Conservation (phyloP, 92 coral and sea anemone genomes). For the Porites rus region DNA sequence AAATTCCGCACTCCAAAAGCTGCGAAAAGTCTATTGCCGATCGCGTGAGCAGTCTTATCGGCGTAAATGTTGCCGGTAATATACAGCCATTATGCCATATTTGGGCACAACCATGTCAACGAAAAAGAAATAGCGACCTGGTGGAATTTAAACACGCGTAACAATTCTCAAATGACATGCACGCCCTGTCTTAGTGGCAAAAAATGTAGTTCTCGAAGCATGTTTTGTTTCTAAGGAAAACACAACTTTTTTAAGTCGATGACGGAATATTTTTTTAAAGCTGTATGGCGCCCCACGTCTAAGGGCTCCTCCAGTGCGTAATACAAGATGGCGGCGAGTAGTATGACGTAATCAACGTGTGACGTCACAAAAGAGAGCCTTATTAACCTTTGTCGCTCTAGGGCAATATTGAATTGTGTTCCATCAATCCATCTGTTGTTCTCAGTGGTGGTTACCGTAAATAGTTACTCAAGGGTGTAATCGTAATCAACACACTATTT, state of each 20-base stretch:
- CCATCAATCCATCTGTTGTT: constrained; percentile 43
- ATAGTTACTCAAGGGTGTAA: constrained; percentile 62
- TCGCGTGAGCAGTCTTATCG: constrained; percentile 21
- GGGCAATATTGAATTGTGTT: constrained; percentile 38
- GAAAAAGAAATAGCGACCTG: not conserved
- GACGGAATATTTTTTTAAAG: constrained; percentile 25
- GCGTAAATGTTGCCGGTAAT: not conserved
- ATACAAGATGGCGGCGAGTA: constrained; percentile 50
- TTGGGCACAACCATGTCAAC: not conserved
- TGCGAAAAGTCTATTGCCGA: not conserved
- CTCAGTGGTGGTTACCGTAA: constrained; percentile 60
- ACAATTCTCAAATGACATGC: not conserved
- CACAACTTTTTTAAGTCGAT: constrained; percentile 22
- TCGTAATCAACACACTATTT: constrained; percentile 51
- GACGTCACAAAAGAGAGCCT: constrained; percentile 44
- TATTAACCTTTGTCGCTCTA: constrained; percentile 2
- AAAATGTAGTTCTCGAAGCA: not conserved
- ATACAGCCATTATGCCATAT: constrained; percentile 1
- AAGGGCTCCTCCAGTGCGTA: constrained; percentile 26
- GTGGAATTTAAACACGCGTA: not conserved
- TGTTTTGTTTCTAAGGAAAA: constrained; percentile 51
- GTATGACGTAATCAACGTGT: constrained; percentile 19
- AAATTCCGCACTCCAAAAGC: constrained; percentile 3
- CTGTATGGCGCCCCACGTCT: constrained; percentile 25
- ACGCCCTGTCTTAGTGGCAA: not conserved